Conservation (phyloP, 2,113 vertebrate genomes). For the Neolamprologus toae region DNA sequence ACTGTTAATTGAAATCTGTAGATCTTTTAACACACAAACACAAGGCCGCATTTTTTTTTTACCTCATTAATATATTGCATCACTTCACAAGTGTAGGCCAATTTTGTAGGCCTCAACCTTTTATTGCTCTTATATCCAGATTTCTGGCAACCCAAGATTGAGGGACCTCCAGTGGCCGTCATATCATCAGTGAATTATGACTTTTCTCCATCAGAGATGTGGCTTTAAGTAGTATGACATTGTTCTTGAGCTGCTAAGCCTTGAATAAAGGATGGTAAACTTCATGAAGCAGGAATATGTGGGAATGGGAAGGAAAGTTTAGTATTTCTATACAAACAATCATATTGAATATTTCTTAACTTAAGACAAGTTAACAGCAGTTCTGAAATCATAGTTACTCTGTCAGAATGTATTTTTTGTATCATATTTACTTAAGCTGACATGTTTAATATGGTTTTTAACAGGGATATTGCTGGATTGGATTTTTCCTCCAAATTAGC, state of each 20-base stretch:
- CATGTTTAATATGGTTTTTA: not conserved
- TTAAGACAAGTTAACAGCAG: not conserved
- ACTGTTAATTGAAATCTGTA: not conserved
- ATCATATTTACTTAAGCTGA: not conserved
- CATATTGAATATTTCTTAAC: not conserved
- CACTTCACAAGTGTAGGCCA: not conserved
- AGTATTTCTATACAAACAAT: not conserved
- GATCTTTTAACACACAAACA: not conserved
- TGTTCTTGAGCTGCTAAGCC: not conserved
- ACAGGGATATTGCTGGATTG: not conserved
- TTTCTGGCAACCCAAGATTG: not conserved
- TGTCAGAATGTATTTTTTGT: not conserved
- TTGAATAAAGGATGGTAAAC: not conserved
- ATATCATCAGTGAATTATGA: not conserved
- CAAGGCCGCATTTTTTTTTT: rapidly evolving
- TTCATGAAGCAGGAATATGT: not conserved
- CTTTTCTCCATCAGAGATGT: not conserved
- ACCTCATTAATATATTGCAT: not conserved
- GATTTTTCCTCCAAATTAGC: not conserved
- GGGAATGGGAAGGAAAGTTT: not conserved
- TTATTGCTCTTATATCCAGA: not conserved
- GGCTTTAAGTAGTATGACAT: not conserved
- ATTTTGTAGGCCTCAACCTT: not conserved
- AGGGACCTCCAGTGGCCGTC: not conserved
- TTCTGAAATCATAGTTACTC: not conserved